Evolutionary conservation across 2,113 vertebrate genomes (phyloP).

Genomic region (Garra rufa): DNA sequence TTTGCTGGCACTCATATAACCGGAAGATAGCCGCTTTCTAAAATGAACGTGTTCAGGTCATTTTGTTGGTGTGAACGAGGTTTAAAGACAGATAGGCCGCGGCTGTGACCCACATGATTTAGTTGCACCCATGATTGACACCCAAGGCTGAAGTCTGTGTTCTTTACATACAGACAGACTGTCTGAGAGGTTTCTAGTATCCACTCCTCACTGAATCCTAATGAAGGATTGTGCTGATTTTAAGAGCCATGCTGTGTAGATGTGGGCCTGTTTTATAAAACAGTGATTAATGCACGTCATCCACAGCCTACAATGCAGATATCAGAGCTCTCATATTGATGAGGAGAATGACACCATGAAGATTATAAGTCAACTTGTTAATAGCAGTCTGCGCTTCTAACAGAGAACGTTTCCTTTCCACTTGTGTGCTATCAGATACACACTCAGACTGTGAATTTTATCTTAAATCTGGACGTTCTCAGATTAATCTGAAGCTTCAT

Average conservation of each 20-base stretch:
- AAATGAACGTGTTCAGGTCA: not conserved
- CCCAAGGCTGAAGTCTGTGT: not conserved
- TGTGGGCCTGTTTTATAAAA: constrained; percentile 7
- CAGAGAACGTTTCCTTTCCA: not conserved
- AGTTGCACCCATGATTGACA: not conserved
- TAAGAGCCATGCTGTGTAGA: not conserved
- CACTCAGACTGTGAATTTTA: constrained; percentile 36
- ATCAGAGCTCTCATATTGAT: constrained; percentile 9
- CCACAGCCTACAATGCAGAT: not conserved
- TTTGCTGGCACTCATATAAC: not conserved
- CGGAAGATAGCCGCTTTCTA: not conserved
- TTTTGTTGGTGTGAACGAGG: not conserved
- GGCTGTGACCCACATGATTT: not conserved
- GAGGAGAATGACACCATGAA: constrained; percentile 17
- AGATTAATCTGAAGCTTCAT: constrained; percentile 24
- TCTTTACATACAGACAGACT: not conserved
- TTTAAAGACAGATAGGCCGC: not conserved
- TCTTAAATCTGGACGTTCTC: constrained; percentile 31
- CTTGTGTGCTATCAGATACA: constrained; percentile 2
- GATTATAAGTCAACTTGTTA: constrained; percentile 23
- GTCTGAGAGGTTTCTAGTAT: constrained; percentile 30
- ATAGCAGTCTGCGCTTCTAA: constrained; percentile 4
- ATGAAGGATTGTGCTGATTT: constrained; percentile 24
- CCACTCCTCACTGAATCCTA: not conserved
- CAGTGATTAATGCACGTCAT: constrained; percentile 14